phyloP scores from a whole-genome alignment of 1,140 invertebrate species.

The Aphaenogaster ashmeadi region DNA sequence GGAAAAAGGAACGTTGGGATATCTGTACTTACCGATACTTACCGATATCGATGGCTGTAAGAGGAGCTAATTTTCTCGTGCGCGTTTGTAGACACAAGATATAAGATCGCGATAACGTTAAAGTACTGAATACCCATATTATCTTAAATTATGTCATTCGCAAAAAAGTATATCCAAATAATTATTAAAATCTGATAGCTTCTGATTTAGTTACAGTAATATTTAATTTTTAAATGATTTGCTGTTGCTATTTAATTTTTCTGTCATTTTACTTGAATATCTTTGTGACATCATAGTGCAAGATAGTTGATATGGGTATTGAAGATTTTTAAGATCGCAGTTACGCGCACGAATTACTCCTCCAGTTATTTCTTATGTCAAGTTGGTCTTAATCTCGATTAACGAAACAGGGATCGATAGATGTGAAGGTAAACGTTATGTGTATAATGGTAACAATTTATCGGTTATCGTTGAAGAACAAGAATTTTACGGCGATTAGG shows the following conservation, averaged over 20 bases:
- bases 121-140: not conserved
- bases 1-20: conserved; percentile 43
- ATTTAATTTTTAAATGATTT: not conserved
- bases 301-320: not conserved
- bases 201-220: not conserved
- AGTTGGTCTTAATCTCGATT: conserved; percentile 25
- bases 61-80: conserved; percentile 38
- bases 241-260: not conserved
- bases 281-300: not conserved
- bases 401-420: conserved; percentile 15
- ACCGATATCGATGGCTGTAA: conserved; percentile 75
- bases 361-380: conserved; percentile 53
- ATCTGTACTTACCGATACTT: conserved; percentile 78
- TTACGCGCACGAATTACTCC: conserved; percentile 20
- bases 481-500: conserved; percentile 37
- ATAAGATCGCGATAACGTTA: not conserved
- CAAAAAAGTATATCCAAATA: not conserved
- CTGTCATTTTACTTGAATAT: not conserved
- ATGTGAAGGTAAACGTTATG: not conserved
- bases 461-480: conserved; percentile 26
- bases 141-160: conserved; percentile 3
- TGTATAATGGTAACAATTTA: conserved; percentile 13
- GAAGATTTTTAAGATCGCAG: not conserved
- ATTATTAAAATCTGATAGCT: not conserved
- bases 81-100: conserved; percentile 30